Base-by-base conservation (phyloP, 2,888 invertebrate genomes). In the Nemapogon koenigi region DNA sequence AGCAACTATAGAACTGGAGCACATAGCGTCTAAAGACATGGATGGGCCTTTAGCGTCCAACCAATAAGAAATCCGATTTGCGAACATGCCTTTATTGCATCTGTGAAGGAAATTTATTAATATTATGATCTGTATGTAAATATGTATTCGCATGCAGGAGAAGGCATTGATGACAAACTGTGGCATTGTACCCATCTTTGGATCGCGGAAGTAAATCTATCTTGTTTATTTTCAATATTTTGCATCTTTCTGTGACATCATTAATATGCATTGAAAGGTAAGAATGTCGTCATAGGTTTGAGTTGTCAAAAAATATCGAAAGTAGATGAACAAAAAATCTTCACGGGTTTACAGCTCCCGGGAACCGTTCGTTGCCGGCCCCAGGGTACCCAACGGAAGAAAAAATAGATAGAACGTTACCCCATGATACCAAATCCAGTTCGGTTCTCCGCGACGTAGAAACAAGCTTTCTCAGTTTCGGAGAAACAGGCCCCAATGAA, bases 391-490 rank as follows among this genome's bases (percentile, higher is more conserved):
- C n/a, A n/a, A n/a, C n/a, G n/a, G n/a, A n/a, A n/a, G n/a, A n/a
- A n/a, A n/a, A n/a, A n/a, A n/a, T n/a, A n/a, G n/a, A n/a, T n/a
- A n/a, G n/a, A n/a, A n/a, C n/a, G n/a, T 41, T 51, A 65, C 68
- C 67, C 67, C n/a, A 57, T 50, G 26, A 69, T 52, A 25, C 63
- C 62, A 22, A 64, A 57, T 2, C 63, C 64, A 2, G 52, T 49
- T 39, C 43, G 51, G 0, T 49, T 44, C 13, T 32, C 42, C 7
- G 50, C 49, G 0, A 50, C 50, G 35, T 60, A 64, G 37, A 61
- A 61, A 49, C 78, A 72, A 4, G 78, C 76, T 42, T 84, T 84
- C 48, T 83, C 83, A 6, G 83, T 72, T 54, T 88, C 88, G 1
- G 84, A 83, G 35, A 81, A 81, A 48, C 82, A 82, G 33, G 80